Evolutionary conservation across 2,888 invertebrate genomes (phyloP).

Genomic region (Hypselothyrea guttata): DNA sequence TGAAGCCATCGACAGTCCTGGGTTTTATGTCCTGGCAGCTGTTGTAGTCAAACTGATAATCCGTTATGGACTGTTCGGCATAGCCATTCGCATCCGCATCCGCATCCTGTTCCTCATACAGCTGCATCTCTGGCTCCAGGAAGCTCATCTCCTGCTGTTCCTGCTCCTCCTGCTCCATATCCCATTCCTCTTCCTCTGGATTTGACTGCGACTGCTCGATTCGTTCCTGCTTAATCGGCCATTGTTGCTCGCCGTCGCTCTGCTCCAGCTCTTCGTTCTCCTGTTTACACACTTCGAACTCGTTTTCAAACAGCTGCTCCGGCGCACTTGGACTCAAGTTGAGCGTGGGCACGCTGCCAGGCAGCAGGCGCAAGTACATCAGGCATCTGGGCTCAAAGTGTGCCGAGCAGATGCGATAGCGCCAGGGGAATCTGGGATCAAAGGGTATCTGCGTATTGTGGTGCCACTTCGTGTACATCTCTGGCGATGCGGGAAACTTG

Average conservation of each 20-base stretch:
- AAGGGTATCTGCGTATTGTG: constrained; percentile 70
- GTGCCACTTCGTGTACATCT: constrained; percentile 66
- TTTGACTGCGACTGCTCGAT: background rate
- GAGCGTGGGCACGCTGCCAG: constrained; percentile 73
- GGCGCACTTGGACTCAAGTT: constrained; percentile 58
- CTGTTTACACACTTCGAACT: constrained; percentile 41
- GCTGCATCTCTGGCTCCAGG: constrained; percentile 46
- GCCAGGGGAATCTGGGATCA: constrained; percentile 66
- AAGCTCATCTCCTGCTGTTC: constrained; percentile 24
- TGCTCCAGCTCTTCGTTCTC: constrained; percentile 45
- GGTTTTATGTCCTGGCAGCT: constrained; percentile 44
- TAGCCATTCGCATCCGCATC: constrained; percentile 1
- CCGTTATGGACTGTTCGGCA: constrained; percentile 5
- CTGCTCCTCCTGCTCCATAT: constrained; percentile 20
- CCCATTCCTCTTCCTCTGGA: constrained; percentile 7
- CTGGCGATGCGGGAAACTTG: constrained; percentile 62
- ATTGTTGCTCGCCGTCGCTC: constrained; percentile 1
- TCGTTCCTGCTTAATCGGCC: constrained; percentile 8
- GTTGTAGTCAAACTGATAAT: constrained; percentile 10
- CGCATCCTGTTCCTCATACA: constrained; percentile 33
- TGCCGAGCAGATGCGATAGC: constrained; percentile 71
- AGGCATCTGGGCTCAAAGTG: constrained; percentile 71
- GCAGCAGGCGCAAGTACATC: constrained; percentile 50
- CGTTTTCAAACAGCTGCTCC: constrained; percentile 53
- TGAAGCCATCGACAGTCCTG: constrained; percentile 36